These are phyloP conservation scores for Meteorus colon DNA, from an alignment of 2,888 invertebrate genomes.

Conservation along the genomic window DNA sequence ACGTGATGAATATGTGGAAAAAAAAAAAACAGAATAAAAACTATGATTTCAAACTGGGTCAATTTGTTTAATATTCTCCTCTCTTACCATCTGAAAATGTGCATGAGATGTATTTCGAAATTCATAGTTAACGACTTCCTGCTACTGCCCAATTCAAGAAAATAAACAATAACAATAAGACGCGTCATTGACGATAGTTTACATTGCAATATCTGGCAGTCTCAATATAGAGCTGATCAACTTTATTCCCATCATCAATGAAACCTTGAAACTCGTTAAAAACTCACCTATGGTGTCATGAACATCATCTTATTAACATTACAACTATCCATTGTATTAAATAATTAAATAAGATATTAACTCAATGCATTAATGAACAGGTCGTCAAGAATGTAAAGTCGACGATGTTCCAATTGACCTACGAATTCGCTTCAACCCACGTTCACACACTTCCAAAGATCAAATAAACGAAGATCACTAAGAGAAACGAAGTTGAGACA, in stretches of 20 bases:
- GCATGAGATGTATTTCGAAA: slow-evolving; percentile 40
- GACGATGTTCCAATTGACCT: slow-evolving; percentile 64
- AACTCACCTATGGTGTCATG: not conserved
- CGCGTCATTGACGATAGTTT: slow-evolving; percentile 14
- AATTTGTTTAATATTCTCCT: slow-evolving; percentile 17
- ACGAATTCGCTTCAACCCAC: slow-evolving; percentile 59
- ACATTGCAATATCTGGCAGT: slow-evolving; percentile 15
- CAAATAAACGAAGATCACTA: not conserved
- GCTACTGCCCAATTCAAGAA: slow-evolving; percentile 33
- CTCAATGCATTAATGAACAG: slow-evolving; percentile 58
- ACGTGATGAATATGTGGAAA: not conserved
- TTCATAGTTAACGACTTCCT: slow-evolving; percentile 47
- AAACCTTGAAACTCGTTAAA: slow-evolving; percentile 10
- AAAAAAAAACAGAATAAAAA: not conserved
- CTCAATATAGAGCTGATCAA: slow-evolving; percentile 15
- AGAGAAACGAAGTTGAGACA: not conserved
- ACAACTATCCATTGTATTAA: slow-evolving; percentile 5
- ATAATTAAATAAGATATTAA: slow-evolving; percentile 19
- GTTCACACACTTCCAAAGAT: slow-evolving; percentile 46
- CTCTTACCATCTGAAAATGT: slow-evolving; percentile 33
- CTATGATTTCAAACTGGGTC: not conserved
- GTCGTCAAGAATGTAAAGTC: slow-evolving; percentile 62
- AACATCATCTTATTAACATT: not conserved
- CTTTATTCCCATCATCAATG: slow-evolving; percentile 9
- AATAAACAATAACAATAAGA: slow-evolving; percentile 31